A percentile compares a stretch with the other conserved stretches of the same genome.
These are phyloP conservation scores for Trachythela sp. DNA, from an alignment of 64 coral and sea anemone genomes.

Conservation along the genomic window DNA sequence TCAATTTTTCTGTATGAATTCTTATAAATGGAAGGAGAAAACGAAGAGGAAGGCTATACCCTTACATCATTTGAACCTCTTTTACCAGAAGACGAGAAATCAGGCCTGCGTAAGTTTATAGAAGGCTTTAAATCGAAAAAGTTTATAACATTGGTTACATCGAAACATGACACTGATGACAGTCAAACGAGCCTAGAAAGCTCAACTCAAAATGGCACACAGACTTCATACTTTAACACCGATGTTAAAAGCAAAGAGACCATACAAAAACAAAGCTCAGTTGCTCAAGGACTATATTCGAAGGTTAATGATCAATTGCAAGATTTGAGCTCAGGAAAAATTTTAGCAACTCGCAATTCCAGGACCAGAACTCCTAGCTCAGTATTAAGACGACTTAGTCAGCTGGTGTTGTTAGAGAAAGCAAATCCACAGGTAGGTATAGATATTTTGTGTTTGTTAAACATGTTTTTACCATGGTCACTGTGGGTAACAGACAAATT, in stretches of 20 bases:
- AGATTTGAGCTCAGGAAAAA: not conserved
- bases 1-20: not conserved
- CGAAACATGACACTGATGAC: not conserved
- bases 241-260: not conserved
- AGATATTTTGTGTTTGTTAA: too few relatives aligned
- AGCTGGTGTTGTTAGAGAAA: not conserved
- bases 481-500: not conserved
- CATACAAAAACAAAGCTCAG: not conserved
- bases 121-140: not conserved
- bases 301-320: not conserved
- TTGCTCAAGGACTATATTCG: not conserved
- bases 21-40: not conserved
- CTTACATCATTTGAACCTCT: not conserved
- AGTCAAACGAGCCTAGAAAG: not conserved
- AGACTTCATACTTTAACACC: not conserved
- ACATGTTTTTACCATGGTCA: not conserved
- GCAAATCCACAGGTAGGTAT: not conserved
- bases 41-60: not conserved
- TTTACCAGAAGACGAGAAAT: not conserved
- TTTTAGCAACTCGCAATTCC: not conserved
- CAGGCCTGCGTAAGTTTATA: not conserved
- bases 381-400: slow-evolving; percentile 2
- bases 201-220: not conserved
- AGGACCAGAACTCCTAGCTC: not conserved
- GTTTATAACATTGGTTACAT: not conserved